Conservation (phyloP, 2,797 vertebrate genomes). For the Lagocephalus sceleratus region DNA sequence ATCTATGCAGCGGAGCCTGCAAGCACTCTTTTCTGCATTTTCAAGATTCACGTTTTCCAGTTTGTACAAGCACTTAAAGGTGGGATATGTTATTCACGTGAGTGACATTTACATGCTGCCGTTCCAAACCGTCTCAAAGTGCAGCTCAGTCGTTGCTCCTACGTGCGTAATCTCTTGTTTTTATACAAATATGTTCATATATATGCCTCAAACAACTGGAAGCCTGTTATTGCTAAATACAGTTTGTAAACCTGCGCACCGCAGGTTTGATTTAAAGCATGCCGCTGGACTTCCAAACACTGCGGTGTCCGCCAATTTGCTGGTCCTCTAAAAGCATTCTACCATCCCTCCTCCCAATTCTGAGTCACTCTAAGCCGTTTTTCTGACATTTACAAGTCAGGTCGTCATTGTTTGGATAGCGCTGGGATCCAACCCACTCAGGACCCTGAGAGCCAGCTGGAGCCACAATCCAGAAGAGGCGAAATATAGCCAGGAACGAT, state of each 20-base stretch:
- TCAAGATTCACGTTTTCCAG: conserved; percentile 17
- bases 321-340: conserved; percentile 24
- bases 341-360: not conserved
- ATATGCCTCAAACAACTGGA: not conserved
- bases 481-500: conserved; percentile 37
- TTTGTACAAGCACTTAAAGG: conserved; percentile 23
- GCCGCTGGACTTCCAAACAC: not conserved
- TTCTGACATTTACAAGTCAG: conserved; percentile 40
- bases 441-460: conserved; percentile 22
- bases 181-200: not conserved
- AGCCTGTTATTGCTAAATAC: not conserved
- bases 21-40: conserved; percentile 26
- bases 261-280: conserved; percentile 1
- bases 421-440: conserved; percentile 12
- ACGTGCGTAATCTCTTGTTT: not conserved
- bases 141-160: not conserved
- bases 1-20: conserved; percentile 31
- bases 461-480: conserved; percentile 21
- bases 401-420: conserved; percentile 53
- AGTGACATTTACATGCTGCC: not conserved
- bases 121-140: too few relatives aligned
- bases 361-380: conserved; percentile 21
- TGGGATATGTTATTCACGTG: not conserved
- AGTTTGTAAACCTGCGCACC: conserved; percentile 5
- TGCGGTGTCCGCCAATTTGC: conserved; percentile 13